Conservation (phyloP, 2,797 vertebrate species). For the Rhynchonycteris naso region DNA sequence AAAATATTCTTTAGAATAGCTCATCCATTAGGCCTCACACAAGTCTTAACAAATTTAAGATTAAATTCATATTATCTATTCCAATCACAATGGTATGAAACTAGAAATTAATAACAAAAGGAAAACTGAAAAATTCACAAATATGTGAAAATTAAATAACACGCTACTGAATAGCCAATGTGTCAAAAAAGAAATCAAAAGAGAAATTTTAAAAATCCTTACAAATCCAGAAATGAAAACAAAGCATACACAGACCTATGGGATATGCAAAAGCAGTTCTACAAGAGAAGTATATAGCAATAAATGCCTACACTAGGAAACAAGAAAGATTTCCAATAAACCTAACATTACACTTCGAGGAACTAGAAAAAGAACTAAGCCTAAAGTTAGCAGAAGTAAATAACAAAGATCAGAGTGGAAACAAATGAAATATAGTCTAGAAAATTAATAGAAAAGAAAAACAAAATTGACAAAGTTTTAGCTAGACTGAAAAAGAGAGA, state of each 20-base stretch:
- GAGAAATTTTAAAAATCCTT: background rate
- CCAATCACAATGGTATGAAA: background rate
- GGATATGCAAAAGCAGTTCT: background rate
- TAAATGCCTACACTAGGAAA: too few relatives aligned
- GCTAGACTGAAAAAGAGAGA: too few relatives aligned
- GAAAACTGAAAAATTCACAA: background rate
- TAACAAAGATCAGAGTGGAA: background rate
- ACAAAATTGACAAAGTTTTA: background rate
- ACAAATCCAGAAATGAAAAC: background rate
- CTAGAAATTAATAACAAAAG: background rate
- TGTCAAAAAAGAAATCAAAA: background rate
- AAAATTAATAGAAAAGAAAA: background rate
- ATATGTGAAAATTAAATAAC: background rate
- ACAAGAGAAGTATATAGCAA: background rate
- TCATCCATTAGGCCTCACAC: background rate
- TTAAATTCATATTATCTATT: conserved; percentile 1
- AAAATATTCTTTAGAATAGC: background rate
- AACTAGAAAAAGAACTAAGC: too few relatives aligned
- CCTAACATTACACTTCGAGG: too few relatives aligned
- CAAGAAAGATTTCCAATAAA: too few relatives aligned
- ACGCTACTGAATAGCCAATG: background rate
- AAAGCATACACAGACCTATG: background rate
- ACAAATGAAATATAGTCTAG: background rate
- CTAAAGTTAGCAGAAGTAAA: background rate
- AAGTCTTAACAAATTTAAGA: background rate